Evolutionary conservation across 2,888 invertebrate genomes (phyloP).

Genomic region (Drosophila longiperda): DNA sequence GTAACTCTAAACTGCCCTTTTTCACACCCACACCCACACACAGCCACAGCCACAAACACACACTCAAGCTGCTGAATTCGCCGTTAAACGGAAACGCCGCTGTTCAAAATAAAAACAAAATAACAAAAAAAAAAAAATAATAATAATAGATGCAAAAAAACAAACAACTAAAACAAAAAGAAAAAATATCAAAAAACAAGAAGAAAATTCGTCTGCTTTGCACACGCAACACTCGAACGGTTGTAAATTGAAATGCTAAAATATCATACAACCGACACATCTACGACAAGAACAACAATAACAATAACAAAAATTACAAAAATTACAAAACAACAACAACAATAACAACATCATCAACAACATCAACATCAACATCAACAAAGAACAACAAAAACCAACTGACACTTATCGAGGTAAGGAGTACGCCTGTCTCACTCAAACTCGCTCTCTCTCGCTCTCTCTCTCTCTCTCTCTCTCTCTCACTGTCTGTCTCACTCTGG

Average conservation of each 20-base stretch:
- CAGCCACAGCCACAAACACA: slow-evolving; percentile 4
- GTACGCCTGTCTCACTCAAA: slow-evolving; percentile 52
- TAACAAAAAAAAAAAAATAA: slow-evolving; percentile 4
- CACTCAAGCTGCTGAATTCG: slow-evolving; percentile 48
- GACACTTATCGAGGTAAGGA: slow-evolving; percentile 63
- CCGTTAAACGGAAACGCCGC: slow-evolving; percentile 49
- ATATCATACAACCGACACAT: slow-evolving; percentile 51
- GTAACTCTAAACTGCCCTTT: slow-evolving; percentile 42
- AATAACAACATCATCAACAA: slow-evolving; percentile 15
- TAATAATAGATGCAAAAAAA: slow-evolving; percentile 13
- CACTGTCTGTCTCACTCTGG: slow-evolving; percentile 20
- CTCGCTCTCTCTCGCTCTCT: slow-evolving; percentile 23
- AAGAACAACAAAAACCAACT: slow-evolving; percentile 55
- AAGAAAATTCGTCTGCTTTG: slow-evolving; percentile 53
- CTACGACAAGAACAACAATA: slow-evolving; percentile 34
- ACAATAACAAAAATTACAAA: slow-evolving; percentile 4
- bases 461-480: slow-evolving; percentile 24
- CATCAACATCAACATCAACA: slow-evolving; percentile 26
- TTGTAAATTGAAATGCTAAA: slow-evolving; percentile 50
- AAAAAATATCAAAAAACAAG: neutral
- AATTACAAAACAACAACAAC: slow-evolving; percentile 10
- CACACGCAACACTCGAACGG: slow-evolving; percentile 53
- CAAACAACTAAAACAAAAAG: slow-evolving; percentile 1
- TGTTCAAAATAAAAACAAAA: slow-evolving; percentile 27
- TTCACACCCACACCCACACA: slow-evolving; percentile 12